phyloP scores from a whole-genome alignment of 2,113 vertebrate genomes.

The Turnix velox region DNA sequence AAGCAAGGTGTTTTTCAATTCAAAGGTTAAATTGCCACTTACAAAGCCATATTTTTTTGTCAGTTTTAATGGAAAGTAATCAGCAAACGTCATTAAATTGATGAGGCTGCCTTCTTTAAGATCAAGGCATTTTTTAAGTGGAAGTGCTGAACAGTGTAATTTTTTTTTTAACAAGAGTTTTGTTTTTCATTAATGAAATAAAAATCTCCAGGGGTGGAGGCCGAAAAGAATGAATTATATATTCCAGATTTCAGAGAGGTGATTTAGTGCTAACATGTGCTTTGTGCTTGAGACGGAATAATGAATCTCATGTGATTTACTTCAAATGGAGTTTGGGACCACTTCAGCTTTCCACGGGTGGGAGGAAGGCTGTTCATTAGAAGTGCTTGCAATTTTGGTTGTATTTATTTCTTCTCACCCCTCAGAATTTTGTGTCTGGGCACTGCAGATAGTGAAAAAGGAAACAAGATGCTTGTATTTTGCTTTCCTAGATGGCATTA shows the following conservation, averaged over 20 bases:
- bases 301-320: neutral
- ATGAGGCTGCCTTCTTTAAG: constrained; percentile 15
- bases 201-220: constrained; percentile 19
- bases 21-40: constrained; percentile 9
- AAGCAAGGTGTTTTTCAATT: neutral
- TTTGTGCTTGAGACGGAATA: neutral
- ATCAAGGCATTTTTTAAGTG: constrained; percentile 20
- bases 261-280: constrained; percentile 20
- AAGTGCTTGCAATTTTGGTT: neutral
- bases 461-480: neutral
- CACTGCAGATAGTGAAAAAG: neutral
- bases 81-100: neutral
- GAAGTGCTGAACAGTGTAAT: neutral
- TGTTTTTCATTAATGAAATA: constrained; percentile 57
- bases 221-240: neutral
- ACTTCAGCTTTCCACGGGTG: neutral
- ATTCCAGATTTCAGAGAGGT: constrained; percentile 40
- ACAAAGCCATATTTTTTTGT: neutral
- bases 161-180: neutral
- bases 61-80: neutral
- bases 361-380: neutral
- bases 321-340: neutral
- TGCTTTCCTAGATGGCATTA: neutral
- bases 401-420: neutral
- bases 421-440: neutral